Base-by-base conservation (phyloP, 2,888 invertebrate genomes). In the Acrobasis consociella region DNA sequence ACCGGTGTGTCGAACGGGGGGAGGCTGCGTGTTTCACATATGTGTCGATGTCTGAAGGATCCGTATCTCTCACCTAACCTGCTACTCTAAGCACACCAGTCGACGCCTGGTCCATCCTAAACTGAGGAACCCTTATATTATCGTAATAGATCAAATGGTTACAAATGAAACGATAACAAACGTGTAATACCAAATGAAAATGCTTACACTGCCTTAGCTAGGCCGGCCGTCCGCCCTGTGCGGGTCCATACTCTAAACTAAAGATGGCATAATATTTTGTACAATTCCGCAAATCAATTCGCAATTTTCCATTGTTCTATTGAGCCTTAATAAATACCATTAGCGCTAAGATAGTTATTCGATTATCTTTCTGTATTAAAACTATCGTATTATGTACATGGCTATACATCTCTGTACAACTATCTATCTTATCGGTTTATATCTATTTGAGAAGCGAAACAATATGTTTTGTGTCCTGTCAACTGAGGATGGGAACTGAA, bases 21-120 rank as follows among this genome's bases (percentile, higher is more conserved):
- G 87, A 89, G 85, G 81, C 87, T 89, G 87, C 77, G 80, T 83
- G 82, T 81, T 77, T 78, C 80, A 62, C 11, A 53, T 86, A 82
- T 85, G 85, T 90, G 89, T 91, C 87, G 76, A 86, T 91, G 90
- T 89, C 85, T 83, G 81, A 82, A 81, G 81, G 79, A 82, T 82
- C 78, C 81, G 81, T 89, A 83, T 86, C 83, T 84, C 78, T 82
- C 79, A 82, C 85, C 84, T 89, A 87, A 89, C 86, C 87, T 87
- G 80, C 85, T 86, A 83, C 76, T 82, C 83, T 84, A 82, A 83
- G 84, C 85, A 87, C 85, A 90, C 90, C 91, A 91, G 91, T 91
- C 91, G 91, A 90, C 91, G 91, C 90, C 89, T 91, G 91, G 91
- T 91, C 91, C 88, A 89, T 90, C 91, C 88, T 91, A 88, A 91